Percentiles rank a stretch among this genome's conserved stretches.
phyloP scores from a whole-genome alignment of 1,140 invertebrate species.

The Zaprionus gabonicus region DNA sequence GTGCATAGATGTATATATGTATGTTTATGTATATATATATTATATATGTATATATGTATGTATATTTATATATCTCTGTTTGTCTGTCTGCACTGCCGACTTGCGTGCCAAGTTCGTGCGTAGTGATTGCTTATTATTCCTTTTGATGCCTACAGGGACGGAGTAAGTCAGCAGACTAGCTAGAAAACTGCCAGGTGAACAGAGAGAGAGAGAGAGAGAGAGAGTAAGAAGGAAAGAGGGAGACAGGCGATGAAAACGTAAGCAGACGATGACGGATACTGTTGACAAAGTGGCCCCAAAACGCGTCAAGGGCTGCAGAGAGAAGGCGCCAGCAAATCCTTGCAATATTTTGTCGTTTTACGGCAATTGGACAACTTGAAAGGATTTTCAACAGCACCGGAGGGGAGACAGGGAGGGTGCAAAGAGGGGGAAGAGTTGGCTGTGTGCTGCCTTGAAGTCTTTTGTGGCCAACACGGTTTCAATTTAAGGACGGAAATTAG shows the following conservation, averaged over 20 bases:
- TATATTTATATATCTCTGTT: neutral
- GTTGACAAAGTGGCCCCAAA: conserved; percentile 26
- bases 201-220: neutral
- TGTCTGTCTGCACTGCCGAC: neutral
- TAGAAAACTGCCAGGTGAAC: neutral
- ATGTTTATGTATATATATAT: neutral
- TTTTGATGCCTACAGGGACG: neutral
- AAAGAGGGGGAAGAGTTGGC: neutral
- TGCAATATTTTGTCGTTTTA: conserved; percentile 44
- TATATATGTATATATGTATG: neutral
- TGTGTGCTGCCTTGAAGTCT: neutral
- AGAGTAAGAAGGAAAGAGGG: neutral
- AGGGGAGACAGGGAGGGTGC: neutral
- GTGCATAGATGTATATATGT: neutral
- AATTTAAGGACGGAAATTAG: conserved; percentile 44
- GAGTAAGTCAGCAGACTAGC: neutral
- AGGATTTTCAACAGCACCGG: conserved; percentile 22
- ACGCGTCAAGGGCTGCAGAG: neutral
- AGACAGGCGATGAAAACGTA: neutral
- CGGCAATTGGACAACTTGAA: conserved; percentile 49
- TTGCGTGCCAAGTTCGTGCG: neutral
- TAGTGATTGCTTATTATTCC: neutral
- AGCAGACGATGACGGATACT: conserved; percentile 14
- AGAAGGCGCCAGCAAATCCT: conserved; percentile 22
- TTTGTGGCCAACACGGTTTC: conserved; percentile 28